phyloP scores from a whole-genome alignment of 1,140 invertebrate species.

The Aphelenchoides avenae region DNA sequence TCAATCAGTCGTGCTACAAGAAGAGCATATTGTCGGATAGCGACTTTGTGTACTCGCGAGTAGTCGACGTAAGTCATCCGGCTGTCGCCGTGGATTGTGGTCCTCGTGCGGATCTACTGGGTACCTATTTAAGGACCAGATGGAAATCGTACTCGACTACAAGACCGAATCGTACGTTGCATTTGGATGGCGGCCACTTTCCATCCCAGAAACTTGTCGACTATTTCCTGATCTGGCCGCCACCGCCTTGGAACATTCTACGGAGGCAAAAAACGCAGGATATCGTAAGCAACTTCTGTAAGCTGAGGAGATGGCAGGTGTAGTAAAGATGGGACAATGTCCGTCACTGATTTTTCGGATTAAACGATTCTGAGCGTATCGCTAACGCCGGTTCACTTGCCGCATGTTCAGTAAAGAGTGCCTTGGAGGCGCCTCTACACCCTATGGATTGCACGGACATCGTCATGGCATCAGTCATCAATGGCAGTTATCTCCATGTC shows the following conservation, averaged over 20 bases:
- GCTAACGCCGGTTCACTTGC: no score
- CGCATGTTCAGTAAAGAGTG: slow-evolving; percentile 33
- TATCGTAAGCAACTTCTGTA: slow-evolving; percentile 2
- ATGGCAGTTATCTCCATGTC: slow-evolving; percentile 41
- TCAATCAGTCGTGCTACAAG: slow-evolving; percentile 38
- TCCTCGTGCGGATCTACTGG: background rate
- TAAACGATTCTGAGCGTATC: slow-evolving; percentile 16
- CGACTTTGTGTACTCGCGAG: slow-evolving; percentile 35
- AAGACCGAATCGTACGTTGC: slow-evolving; percentile 30
- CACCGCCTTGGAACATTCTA: background rate
- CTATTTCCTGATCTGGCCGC: slow-evolving; percentile 40
- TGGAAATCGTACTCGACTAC: slow-evolving; percentile 43
- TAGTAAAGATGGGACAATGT: slow-evolving; percentile 17
- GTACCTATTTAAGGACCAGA: slow-evolving; percentile 18
- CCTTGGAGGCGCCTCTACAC: slow-evolving; percentile 36
- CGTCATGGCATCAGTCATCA: slow-evolving; percentile 34
- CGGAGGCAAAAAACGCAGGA: slow-evolving; percentile 3
- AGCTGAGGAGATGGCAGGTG: background rate
- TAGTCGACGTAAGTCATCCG: slow-evolving; percentile 34
- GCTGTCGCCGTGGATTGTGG: no score
- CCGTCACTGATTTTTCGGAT: slow-evolving; percentile 16
- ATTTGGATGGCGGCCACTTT: slow-evolving; percentile 37
- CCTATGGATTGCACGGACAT: slow-evolving; percentile 44
- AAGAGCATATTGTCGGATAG: slow-evolving; percentile 20
- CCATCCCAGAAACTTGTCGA: slow-evolving; percentile 36